These are phyloP conservation scores for Teinopalpus imperialis DNA, from an alignment of 2,888 invertebrate genomes.

Conservation along the genomic window DNA sequence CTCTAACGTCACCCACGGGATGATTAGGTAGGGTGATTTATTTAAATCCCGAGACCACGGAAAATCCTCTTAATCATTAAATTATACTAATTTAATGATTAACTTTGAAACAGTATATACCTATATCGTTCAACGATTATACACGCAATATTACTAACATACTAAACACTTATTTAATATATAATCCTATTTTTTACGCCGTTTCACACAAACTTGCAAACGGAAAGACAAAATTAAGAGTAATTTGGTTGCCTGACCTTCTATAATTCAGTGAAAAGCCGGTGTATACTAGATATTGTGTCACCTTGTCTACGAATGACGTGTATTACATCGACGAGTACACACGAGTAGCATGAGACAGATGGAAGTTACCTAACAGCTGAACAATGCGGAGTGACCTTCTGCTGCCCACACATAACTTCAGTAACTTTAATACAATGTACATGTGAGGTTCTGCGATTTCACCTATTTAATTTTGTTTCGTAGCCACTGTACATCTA, in stretches of 20 bases:
- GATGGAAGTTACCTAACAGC: conserved; percentile 23
- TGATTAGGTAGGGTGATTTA: too few species aligned
- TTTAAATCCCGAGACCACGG: too few species aligned
- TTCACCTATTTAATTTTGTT: conserved; percentile 6
- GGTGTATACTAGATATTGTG: conserved; percentile 15
- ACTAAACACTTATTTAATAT: too few species aligned
- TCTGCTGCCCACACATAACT: conserved; percentile 22
- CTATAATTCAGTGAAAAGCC: conserved; percentile 17
- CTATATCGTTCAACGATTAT: too few species aligned
- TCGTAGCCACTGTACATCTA: background rate
- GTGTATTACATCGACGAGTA: conserved; percentile 12
- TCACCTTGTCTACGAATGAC: conserved; percentile 22
- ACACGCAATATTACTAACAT: too few species aligned
- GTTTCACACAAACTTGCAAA: background rate
- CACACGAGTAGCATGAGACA: conserved; percentile 11
- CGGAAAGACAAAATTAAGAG: conserved; percentile 11
- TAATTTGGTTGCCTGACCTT: conserved; percentile 14
- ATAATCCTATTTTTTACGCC: too few species aligned
- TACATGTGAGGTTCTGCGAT: conserved; percentile 7
- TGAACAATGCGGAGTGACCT: conserved; percentile 24
- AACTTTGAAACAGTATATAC: too few species aligned
- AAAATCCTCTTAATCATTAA: too few species aligned
- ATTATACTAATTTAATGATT: too few species aligned
- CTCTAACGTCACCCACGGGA: too few species aligned
- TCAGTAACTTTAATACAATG: conserved; percentile 16